Base-by-base conservation (phyloP, 2,113 vertebrate genomes). In the Chaetops frenatus region DNA sequence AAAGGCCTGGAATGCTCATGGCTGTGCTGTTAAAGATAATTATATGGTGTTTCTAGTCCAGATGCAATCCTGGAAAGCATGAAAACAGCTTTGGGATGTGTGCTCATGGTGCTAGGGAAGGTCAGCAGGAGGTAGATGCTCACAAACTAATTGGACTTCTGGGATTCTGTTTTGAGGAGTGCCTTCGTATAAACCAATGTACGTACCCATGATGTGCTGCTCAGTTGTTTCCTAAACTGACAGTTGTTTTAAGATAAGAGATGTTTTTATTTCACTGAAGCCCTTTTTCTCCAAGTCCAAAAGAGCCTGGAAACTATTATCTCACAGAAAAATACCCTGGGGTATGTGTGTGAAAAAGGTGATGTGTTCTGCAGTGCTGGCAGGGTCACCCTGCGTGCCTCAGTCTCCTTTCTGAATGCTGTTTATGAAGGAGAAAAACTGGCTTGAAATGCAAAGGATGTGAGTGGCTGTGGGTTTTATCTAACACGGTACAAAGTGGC, bases 191-290 rank as follows among this genome's bases (percentile, higher is more conserved):
- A 66, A 95, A 93, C 31, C 35, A 62, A 7, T 15, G 28, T 70
- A 19, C 4, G 0, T 47, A 81, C n/a, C 62, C 62, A 86, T 86
- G 38, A 66, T 51, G 56, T 80, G 84, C 78, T 91, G 67, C 79
- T 95, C 33, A 42, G 67, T 88, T 91, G 85, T 96, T 96, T 96
- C 79, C 64, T 90, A 86, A 91, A 88, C 94, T 92, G 94, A 74
- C 79, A 91, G 79, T 92, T 95, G 35, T 90, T 95, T 91, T 61
- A 94, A 95, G 89, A 87, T 92, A 84, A 95, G 73, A 94, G 87
- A 80, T 86, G 70, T 78, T 93, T 92, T 86, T 81, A 54, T 95
- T 97, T 95, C 76, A 60, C 56, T 24, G 36, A 91, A 92, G 44
- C 38, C 29, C 67, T 90, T 91, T 51, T 93, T 54, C 47, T 81